These are phyloP conservation scores for Xenentodon cancila DNA, from an alignment of 2,797 vertebrate species.

Conservation along the genomic window DNA sequence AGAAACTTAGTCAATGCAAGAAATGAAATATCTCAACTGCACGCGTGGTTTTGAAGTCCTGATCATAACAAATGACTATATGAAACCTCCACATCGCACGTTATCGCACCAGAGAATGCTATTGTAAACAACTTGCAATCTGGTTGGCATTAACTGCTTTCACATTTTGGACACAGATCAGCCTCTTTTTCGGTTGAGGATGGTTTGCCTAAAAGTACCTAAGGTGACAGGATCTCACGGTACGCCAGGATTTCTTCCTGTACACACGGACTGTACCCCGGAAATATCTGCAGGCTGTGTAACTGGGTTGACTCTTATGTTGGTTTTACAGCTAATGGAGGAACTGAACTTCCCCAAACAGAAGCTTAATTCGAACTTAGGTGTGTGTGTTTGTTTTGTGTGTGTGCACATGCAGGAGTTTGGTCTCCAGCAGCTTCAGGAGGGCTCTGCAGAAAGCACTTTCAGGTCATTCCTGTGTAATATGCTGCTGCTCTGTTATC, in stretches of 20 bases:
- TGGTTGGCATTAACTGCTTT: background rate
- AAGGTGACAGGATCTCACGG: too few relatives aligned
- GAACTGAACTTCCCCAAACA: background rate
- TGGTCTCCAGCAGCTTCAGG: conserved; percentile 93
- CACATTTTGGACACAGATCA: background rate
- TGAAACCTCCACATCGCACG: background rate
- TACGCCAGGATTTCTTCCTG: too few relatives aligned
- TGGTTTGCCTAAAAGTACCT: too few relatives aligned
- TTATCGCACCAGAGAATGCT: background rate
- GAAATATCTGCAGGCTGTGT: background rate
- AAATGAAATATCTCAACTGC: conserved; percentile 1
- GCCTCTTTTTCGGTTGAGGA: too few relatives aligned
- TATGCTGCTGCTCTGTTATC: conserved; percentile 97
- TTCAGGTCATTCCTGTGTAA: conserved; percentile 96
- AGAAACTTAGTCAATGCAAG: background rate
- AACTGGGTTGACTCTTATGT: background rate
- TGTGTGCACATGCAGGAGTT: conserved; percentile 83
- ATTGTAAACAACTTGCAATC: too few relatives aligned
- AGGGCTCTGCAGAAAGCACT: conserved; percentile 89
- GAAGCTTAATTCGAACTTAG: background rate
- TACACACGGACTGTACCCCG: too few relatives aligned
- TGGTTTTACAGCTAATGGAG: conserved; percentile 4
- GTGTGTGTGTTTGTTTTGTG: conserved; percentile 9
- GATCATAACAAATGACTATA: conserved; percentile 20
- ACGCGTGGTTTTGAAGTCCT: conserved; percentile 13